These are phyloP conservation scores for Xestia sexstrigata DNA, from an alignment of 2,888 invertebrate species.

Conservation along the genomic window DNA sequence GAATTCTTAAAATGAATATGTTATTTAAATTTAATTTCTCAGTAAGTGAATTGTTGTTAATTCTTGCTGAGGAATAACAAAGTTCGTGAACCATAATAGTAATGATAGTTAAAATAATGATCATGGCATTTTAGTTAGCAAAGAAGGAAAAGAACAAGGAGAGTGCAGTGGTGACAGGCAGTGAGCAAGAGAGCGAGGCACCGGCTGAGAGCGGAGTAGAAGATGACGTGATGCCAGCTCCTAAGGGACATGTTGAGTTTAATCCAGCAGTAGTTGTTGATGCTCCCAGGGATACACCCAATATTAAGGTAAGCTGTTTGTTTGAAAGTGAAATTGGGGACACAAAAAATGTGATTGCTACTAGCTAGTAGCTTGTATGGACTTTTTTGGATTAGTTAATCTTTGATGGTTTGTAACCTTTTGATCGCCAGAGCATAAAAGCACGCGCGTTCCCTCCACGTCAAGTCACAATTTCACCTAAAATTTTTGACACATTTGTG, in stretches of 20 bases:
- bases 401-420: neutral
- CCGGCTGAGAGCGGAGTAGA: slow-evolving; percentile 86
- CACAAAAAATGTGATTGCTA: neutral
- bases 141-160: slow-evolving; percentile 88
- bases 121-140: slow-evolving; percentile 77
- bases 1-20: no score
- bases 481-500: no score
- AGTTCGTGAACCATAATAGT: neutral
- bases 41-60: neutral
- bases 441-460: no score
- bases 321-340: slow-evolving; percentile 4
- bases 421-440: no score
- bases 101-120: neutral
- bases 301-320: slow-evolving; percentile 83
- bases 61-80: neutral
- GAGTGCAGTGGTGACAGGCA: slow-evolving; percentile 78
- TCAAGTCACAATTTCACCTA: no score
- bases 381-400: neutral
- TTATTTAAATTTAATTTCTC: no score
- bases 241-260: slow-evolving; percentile 92
- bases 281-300: slow-evolving; percentile 88
- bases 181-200: slow-evolving; percentile 87
- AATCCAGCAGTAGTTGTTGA: slow-evolving; percentile 92
- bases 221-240: slow-evolving; percentile 79
- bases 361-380: neutral